phyloP scores from a whole-genome alignment of 2,797 vertebrate genomes.

The Dicrostonyx torquatus region DNA sequence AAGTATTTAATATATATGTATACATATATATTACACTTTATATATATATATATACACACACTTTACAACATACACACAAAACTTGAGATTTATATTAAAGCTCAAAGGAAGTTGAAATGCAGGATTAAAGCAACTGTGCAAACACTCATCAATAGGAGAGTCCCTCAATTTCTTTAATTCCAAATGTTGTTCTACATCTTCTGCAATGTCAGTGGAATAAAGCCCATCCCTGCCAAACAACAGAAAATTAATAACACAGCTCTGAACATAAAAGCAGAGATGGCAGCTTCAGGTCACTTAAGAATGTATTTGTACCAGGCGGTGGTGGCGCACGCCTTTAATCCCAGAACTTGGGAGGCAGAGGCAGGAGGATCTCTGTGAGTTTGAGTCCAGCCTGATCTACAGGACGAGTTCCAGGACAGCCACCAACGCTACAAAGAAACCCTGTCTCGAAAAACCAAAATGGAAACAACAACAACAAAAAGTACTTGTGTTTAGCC shows the following conservation, averaged over 20 bases:
- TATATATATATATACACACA: neutral
- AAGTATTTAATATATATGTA: neutral
- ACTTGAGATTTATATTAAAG: neutral
- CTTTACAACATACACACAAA: neutral
- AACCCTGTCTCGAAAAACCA: too few species aligned
- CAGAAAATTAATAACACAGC: neutral
- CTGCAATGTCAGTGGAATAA: neutral
- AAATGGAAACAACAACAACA: too few species aligned
- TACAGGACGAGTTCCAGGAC: too few species aligned
- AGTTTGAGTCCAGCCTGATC: too few species aligned
- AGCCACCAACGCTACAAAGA: too few species aligned
- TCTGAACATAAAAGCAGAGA: neutral
- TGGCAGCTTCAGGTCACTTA: neutral
- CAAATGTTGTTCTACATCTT: neutral
- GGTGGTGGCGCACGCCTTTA: too few species aligned
- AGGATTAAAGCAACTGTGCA: neutral
- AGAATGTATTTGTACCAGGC: neutral
- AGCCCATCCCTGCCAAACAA: neutral
- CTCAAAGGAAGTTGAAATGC: neutral
- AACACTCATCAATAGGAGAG: neutral
- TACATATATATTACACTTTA: too few species aligned
- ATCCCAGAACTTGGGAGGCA: too few species aligned
- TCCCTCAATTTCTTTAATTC: neutral
- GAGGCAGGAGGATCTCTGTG: too few species aligned
- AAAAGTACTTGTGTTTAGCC: neutral